Percentiles rank a stretch among this genome's conserved stretches.
phyloP scores from a whole-genome alignment of 53 echinoderm and acorn worm genomes.

The Antedon mediterranea region DNA sequence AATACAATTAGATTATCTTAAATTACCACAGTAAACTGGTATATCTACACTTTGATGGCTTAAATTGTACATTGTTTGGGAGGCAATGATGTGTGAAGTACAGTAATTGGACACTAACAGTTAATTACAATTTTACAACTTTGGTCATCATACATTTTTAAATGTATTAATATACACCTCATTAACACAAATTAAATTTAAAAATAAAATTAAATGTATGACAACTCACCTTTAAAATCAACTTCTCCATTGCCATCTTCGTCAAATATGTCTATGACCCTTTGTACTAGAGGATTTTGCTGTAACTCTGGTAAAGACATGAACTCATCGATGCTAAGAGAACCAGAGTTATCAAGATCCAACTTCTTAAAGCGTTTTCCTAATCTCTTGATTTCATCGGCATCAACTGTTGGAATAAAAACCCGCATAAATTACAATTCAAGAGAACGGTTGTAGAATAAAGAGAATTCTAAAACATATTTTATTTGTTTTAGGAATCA shows the following conservation, averaged over 20 bases:
- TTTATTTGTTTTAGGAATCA: too few relatives aligned
- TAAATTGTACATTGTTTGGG: too few relatives aligned
- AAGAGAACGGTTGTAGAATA: too few relatives aligned
- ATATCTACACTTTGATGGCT: too few relatives aligned
- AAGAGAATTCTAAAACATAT: too few relatives aligned
- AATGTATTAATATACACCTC: too few relatives aligned
- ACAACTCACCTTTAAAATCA: constrained; percentile 89
- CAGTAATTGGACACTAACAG: too few relatives aligned
- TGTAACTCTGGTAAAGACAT: constrained; percentile 96
- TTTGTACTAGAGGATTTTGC: constrained; percentile 89
- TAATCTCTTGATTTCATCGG: constrained; percentile 92
- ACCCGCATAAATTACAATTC: background rate
- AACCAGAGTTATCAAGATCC: constrained; percentile 92
- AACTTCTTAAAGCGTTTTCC: constrained; percentile 94
- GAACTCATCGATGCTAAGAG: constrained; percentile 95
- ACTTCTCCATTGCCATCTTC: constrained; percentile 96
- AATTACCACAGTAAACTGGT: too few relatives aligned
- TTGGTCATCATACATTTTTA: too few relatives aligned
- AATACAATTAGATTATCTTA: too few relatives aligned
- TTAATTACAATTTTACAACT: too few relatives aligned
- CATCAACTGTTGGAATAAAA: constrained; percentile 55
- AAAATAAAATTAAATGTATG: background rate
- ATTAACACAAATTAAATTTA: background rate
- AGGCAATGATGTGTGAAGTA: too few relatives aligned
- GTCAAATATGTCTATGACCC: constrained; percentile 98